phyloP scores from a whole-genome alignment of 2,113 vertebrate species.

The Speoplatyrhinus poulsoni region DNA sequence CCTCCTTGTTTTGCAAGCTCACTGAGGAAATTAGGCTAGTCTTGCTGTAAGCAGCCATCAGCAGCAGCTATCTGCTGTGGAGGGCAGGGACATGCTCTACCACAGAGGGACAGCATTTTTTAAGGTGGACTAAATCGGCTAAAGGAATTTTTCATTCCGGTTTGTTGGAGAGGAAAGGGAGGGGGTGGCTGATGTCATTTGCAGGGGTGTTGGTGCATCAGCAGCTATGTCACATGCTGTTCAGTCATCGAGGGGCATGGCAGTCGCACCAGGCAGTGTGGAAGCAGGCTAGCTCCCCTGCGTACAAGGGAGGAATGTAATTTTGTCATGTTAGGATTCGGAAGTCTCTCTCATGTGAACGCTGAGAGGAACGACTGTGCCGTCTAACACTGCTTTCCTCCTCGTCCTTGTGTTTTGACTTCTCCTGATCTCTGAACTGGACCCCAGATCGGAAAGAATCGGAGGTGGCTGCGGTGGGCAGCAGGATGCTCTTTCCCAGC shows the following conservation, averaged over 20 bases:
- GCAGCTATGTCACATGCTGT: conserved; percentile 97
- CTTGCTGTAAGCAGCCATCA: conserved; percentile 38
- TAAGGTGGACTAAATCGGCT: conserved; percentile 60
- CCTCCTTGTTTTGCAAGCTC: conserved; percentile 45
- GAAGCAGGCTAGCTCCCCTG: conserved; percentile 72
- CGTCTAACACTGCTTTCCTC: conserved; percentile 44
- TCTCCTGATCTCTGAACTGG: conserved; percentile 38
- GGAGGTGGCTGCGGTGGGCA: conserved; percentile 83
- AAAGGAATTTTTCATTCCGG: conserved; percentile 78
- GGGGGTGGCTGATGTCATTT: conserved; percentile 91
- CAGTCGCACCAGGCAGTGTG: conserved; percentile 74
- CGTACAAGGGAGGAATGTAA: conserved; percentile 44
- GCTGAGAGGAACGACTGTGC: conserved; percentile 15
- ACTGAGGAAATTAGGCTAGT: conserved; percentile 57
- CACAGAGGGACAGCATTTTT: conserved; percentile 53
- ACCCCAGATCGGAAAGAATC: conserved; percentile 85
- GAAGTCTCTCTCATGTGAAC: conserved; percentile 4
- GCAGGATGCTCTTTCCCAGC: conserved; percentile 96
- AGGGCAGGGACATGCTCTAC: conserved; percentile 43
- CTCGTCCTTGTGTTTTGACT: conserved; percentile 9
- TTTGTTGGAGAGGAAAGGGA: conserved; percentile 68
- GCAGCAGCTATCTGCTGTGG: conserved; percentile 35
- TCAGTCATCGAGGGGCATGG: conserved; percentile 90
- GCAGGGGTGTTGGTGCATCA: conserved; percentile 91
- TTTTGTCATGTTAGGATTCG: neutral